Evolutionary conservation across 2,888 invertebrate genomes (phyloP), one percentile per base, ranked within the genome.

Genomic region (Eristalis tenax): DNA sequence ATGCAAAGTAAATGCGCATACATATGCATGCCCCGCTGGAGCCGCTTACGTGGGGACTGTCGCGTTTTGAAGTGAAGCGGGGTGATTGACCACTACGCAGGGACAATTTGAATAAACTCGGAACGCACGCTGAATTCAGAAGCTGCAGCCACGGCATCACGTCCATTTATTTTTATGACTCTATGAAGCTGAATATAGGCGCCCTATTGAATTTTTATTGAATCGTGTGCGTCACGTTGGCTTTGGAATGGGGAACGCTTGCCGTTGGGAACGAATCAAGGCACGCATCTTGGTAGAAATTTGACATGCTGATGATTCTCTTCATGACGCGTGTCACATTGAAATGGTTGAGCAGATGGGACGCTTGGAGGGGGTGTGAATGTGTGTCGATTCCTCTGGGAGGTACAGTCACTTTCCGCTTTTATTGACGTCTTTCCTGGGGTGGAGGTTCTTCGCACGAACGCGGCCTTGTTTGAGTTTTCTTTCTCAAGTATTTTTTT

Each of bases 91-190:
- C 50, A 50, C 18, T 18, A 50, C 50, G 18, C 50, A 50, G 50
- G 50, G 50, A 50, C 50, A 50, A 50, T 50, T 50, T 50, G 50
- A 50, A 50, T 70, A 70, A 70, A 35, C 70, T 57, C 23, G 8
- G 35, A 70, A 57, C 38, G 57, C 70, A 70, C 15, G 10, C 1
- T 22, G 38, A 35, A 70, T 59, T 68, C 4, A 13, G 59, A 57
- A 59, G 57, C 15, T 70, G 15, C 23, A 26, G 50, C 50, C 50
- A n/a, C 50, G 50, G n/a, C 50, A 50, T 50, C 50, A 50, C 50
- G 50, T 50, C 50, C 50, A 50, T 50, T 10, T 18, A 50, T 22
- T 50, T 50, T 50, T 50, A 50, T 50, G 50, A 10, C 50, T n/a
- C 50, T 18, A 50, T 50, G 50, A 50, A 18, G 18, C 50, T 50